Evolutionary conservation across 1,140 invertebrate genomes (phyloP).

Genomic region (Cydia splendana): DNA sequence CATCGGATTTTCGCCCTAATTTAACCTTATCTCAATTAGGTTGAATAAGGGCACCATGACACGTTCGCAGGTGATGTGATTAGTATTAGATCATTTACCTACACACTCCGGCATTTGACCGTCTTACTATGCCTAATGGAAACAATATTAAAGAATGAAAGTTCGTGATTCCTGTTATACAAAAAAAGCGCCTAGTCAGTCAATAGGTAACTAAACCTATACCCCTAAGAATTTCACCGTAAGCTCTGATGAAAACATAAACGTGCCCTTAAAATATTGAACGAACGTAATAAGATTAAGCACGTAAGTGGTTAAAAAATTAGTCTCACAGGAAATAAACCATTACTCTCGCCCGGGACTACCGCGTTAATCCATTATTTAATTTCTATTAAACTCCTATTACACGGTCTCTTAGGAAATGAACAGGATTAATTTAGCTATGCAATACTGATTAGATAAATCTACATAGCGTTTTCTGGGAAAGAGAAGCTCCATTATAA

Average conservation of each 20-base stretch:
- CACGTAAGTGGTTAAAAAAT: neutral
- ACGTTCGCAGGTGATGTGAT: neutral
- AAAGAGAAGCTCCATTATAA: neutral
- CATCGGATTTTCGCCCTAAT: conserved; percentile 1
- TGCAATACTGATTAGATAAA: neutral
- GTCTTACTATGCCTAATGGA: no score
- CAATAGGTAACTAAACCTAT: no score
- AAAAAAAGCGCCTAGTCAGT: no score
- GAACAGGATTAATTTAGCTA: neutral
- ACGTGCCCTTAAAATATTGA: neutral
- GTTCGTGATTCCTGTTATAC: no score
- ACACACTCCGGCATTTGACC: no score
- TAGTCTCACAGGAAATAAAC: neutral
- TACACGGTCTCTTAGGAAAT: conserved; percentile 17
- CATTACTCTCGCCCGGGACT: neutral
- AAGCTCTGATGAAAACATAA: no score
- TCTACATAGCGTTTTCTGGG: neutral
- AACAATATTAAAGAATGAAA: no score
- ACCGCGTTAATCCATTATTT: neutral
- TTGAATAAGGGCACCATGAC: neutral
- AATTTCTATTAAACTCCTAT: neutral
- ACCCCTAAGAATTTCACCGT: no score
- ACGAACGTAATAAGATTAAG: neutral
- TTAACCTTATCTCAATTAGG: neutral
- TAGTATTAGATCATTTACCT: no score